Percentiles rank a stretch among this genome's conserved stretches.
These are phyloP conservation scores for Perognathus longimembris DNA, from an alignment of 2,113 vertebrate genomes.

Conservation along the genomic window DNA sequence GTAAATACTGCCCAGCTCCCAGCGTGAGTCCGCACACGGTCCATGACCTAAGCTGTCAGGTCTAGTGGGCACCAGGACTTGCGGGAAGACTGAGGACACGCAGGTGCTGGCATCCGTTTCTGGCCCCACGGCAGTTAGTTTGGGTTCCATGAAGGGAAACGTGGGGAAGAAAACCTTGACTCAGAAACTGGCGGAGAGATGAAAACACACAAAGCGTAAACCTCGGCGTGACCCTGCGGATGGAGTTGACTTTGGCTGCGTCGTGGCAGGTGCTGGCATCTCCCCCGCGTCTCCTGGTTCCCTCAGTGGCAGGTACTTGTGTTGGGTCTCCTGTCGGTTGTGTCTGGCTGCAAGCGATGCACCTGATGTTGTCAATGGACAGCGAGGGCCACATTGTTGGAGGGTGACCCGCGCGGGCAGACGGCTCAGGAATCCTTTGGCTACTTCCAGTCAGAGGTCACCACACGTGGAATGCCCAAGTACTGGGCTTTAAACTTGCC, in stretches of 20 bases:
- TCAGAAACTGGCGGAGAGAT: background rate
- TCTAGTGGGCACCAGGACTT: background rate
- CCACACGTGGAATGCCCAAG: background rate
- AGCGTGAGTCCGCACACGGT: background rate
- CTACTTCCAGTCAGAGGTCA: background rate
- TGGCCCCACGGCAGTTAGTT: background rate
- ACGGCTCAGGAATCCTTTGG: background rate
- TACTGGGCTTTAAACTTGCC: background rate
- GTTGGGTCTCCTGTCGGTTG: background rate
- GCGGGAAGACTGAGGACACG: background rate
- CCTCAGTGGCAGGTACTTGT: background rate
- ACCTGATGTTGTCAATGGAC: background rate
- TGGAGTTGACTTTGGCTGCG: background rate
- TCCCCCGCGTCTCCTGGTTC: background rate
- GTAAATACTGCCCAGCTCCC: no score
- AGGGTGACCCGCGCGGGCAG: background rate
- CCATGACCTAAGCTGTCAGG: background rate
- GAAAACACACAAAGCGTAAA: background rate
- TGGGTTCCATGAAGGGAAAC: background rate
- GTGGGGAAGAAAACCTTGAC: background rate
- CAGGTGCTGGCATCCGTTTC: background rate
- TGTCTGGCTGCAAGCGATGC: background rate
- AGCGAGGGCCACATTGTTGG: background rate
- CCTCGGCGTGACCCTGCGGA: background rate
- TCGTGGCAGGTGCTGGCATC: background rate